These are phyloP conservation scores for Daubentonia madagascariensis DNA, from an alignment of 2,113 vertebrate species.

Conservation along the genomic window DNA sequence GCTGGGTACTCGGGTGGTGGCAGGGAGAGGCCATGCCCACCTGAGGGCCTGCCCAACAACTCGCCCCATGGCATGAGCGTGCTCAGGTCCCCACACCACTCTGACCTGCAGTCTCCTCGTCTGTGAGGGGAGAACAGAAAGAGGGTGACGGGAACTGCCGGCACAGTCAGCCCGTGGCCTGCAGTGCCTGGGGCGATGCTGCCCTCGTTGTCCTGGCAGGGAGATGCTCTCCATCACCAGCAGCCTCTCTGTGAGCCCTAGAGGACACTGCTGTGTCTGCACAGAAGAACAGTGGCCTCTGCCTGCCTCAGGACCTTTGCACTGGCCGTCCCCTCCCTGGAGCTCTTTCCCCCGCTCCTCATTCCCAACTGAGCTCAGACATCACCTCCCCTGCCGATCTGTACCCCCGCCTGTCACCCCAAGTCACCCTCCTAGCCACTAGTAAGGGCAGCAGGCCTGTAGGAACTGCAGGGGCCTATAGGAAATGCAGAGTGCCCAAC, in stretches of 20 bases:
- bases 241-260: background rate
- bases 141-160: background rate
- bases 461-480: too few relatives aligned
- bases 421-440: too few relatives aligned
- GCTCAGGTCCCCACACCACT: background rate
- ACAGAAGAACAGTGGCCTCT: background rate
- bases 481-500: background rate
- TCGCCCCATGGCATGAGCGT: background rate
- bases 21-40: background rate
- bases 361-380: too few relatives aligned
- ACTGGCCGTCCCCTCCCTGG: background rate
- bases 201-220: background rate
- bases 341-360: background rate
- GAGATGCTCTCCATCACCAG: too few relatives aligned
- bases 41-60: background rate
- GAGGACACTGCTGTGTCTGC: rapidly evolving
- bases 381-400: too few relatives aligned
- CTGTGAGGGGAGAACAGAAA: background rate
- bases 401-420: background rate
- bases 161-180: background rate
- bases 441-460: too few relatives aligned
- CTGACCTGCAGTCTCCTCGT: background rate
- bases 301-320: background rate
- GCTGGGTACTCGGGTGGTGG: too few relatives aligned
- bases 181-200: background rate